Conservation (phyloP, 1,140 invertebrate genomes). For the Caenorhabditis brenneri region DNA sequence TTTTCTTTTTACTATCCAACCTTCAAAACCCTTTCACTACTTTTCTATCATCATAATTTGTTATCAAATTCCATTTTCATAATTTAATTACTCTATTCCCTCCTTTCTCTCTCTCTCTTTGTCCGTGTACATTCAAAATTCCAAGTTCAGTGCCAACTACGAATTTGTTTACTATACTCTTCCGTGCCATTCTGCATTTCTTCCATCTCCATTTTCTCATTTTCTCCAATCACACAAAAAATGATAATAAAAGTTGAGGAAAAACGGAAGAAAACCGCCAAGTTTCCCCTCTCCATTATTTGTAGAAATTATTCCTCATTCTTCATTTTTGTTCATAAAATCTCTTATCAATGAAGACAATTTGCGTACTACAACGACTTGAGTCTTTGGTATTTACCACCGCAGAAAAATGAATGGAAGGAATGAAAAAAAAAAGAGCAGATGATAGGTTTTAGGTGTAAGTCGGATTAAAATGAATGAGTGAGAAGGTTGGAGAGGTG, state of each 20-base stretch:
- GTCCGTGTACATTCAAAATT: not conserved
- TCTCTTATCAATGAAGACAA: not conserved
- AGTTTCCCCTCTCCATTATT: too few relatives aligned
- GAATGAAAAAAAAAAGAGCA: not conserved
- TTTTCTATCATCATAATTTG: not conserved
- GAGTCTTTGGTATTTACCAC: not conserved
- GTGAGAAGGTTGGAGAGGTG: not conserved
- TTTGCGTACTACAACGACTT: not conserved
- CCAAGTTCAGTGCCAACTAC: not conserved
- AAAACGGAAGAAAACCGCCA: slow-evolving; percentile 9
- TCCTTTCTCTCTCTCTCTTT: not conserved
- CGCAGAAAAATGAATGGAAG: not conserved
- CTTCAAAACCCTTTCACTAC: too few relatives aligned
- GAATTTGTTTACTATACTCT: slow-evolving; percentile 12
- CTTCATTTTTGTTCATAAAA: not conserved
- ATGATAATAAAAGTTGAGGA: slow-evolving; percentile 3
- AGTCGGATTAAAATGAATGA: too few relatives aligned
- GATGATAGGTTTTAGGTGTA: slow-evolving; percentile 36
- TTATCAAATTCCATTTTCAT: not conserved
- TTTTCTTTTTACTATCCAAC: too few relatives aligned
- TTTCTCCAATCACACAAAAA: not conserved
- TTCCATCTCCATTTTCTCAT: not conserved
- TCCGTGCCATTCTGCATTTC: not conserved
- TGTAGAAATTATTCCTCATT: slow-evolving; percentile 22
- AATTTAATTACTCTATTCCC: not conserved